A percentile compares a stretch with the other conserved stretches of the same genome.
phyloP scores from a whole-genome alignment of 2,797 vertebrate genomes.

The Tadarida brasiliensis region DNA sequence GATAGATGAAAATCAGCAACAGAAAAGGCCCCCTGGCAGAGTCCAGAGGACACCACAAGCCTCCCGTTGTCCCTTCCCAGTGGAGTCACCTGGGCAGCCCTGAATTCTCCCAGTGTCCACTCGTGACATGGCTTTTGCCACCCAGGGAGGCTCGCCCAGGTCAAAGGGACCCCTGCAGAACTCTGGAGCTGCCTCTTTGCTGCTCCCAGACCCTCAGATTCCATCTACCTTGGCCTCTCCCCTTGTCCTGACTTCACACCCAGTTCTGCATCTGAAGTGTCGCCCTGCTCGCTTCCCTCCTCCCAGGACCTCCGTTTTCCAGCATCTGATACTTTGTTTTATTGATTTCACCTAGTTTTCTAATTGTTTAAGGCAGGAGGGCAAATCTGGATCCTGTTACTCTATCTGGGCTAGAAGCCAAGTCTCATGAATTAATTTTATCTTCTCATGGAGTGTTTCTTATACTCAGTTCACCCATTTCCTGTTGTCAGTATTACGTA shows the following conservation, averaged over 20 bases:
- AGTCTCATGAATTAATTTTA: background rate
- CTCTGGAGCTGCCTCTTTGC: background rate
- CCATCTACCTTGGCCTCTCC: background rate
- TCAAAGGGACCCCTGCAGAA: background rate
- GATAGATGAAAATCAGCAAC: background rate
- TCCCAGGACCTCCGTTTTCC: background rate
- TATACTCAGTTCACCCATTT: accelerated
- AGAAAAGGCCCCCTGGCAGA: background rate
- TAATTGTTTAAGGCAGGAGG: background rate
- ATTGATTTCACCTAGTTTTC: background rate
- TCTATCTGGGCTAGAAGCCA: background rate
- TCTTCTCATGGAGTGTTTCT: no score
- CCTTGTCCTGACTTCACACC: background rate
- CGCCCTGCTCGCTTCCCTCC: background rate
- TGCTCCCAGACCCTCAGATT: background rate
- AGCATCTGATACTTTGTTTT: background rate
- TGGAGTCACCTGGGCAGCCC: background rate
- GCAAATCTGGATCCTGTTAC: no score
- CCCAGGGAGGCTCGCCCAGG: no score
- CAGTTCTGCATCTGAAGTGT: background rate
- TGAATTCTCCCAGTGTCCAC: background rate
- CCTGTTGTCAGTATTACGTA: accelerated
- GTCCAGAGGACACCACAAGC: background rate
- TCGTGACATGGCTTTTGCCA: no score
- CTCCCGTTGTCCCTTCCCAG: background rate